Evolutionary conservation across 2,113 vertebrate species (phyloP), one percentile per base, ranked within the genome.

Genomic region (Sturnus vulgaris): DNA sequence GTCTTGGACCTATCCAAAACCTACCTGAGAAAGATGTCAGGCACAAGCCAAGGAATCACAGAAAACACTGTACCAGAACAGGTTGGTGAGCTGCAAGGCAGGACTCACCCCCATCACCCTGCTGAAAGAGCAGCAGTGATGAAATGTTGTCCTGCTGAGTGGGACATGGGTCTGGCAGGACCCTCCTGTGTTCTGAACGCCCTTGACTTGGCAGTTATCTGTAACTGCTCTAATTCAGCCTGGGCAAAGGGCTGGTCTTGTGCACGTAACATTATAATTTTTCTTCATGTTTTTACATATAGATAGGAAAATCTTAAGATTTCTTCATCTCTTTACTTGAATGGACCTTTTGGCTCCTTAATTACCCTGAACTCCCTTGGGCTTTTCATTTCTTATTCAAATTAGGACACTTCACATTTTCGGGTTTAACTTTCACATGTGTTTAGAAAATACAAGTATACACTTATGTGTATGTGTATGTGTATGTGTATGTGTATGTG

Each of bases 401-500:
- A 92, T 30, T 21, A 57, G 4, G 15, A 49, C 27, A 52, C 42
- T 81, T 59, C 44, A 70, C 2, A 33, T 77, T 89, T 79, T 82
- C n/a, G 64, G 25, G 20, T 82, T 86, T 89, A 91, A 52, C 21
- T 90, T 72, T 60, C 40, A 39, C 22, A 16, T 35, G 23, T 60
- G 39, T 95, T 90, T 92, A 40, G 11, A 78, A 95, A 88, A 44
- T 78, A 73, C 55, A 94, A 85, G 90, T 90, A 82, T 55, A 55
- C 28, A 42, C 23, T 70, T 79, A 33, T 46, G 12, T 64, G 59
- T 52, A 21, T 46, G 12, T 64, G 59, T 52, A 21, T 56, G n/a
- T n/a, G n/a, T n/a, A n/a, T n/a, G n/a, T n/a, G n/a, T n/a, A n/a
- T n/a, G n/a, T n/a, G n/a, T n/a, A n/a, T n/a, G n/a, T n/a, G n/a